Base-by-base conservation (phyloP, 1,140 invertebrate genomes). In the Brachionus plicatilis region DNA sequence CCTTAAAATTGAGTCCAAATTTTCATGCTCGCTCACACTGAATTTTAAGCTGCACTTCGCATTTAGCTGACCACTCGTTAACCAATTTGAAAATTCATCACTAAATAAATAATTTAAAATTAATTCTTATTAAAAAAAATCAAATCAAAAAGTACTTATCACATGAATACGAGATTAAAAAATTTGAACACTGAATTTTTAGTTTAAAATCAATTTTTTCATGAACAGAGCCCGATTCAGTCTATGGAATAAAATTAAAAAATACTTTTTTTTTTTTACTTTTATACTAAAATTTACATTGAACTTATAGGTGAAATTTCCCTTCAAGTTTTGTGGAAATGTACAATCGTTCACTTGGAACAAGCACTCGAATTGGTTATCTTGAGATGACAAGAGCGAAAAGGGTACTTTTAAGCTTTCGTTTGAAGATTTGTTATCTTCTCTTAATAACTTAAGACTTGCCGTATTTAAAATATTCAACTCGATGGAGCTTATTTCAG, bases 151-250 rank as follows among this genome's bases (percentile, higher is more conserved):
- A 37, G 33, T 82, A 60, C 53, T 29, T 68, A n/a, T 82, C 53
- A 27, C n/a, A 60, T 65, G 37, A 65, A 43, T 24, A 56, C 3
- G 20, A n/a, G 20, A 82, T 82, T 1, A 82, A 45, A 24, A 82
- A 82, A 17, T n/a, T 45, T 5, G 79, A 82, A 14, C 79, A 82
- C 37, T 24, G 79, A 14, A 82, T 60, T 11, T 65, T 82, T 0
- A 82, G 53, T 29, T 82, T 82, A 65, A 82, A 82, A 68, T 82
- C 79, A 65, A 82, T 60, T 41, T 82, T 82, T 47, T 82, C 79
- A 29, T 60, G 33, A n/a, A 82, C 60, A 29, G 79, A 65, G 8
- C 43, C 72, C 4, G 53, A 82, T 20, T 82, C 79, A 29, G 53
- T 82, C 65, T 82, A 20, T 8, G 11, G 7, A 66, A 24, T 24